Evolutionary conservation across 2,113 vertebrate species (phyloP).

Genomic region (Caranx melampygus): DNA sequence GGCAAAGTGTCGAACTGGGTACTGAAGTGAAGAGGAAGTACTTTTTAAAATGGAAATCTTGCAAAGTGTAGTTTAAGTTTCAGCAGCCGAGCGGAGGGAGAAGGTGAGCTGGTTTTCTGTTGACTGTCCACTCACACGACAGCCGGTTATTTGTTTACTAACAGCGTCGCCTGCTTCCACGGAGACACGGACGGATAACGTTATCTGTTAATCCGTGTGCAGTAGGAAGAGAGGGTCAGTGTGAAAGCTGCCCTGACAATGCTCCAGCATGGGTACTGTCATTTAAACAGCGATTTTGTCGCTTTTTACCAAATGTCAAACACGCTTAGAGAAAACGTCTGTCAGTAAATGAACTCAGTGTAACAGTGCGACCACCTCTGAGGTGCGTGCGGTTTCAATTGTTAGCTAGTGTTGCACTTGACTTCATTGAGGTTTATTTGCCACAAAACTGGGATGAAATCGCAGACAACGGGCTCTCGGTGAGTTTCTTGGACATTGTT

Average conservation of each 20-base stretch:
- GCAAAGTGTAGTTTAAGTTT: slow-evolving; percentile 3
- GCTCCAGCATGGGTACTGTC: not conserved
- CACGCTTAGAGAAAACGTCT: fast-evolving
- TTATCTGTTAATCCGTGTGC: slow-evolving; percentile 60
- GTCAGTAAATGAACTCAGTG: not conserved
- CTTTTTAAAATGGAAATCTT: slow-evolving; percentile 62
- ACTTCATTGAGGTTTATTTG: slow-evolving; percentile 41
- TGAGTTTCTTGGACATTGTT: not conserved
- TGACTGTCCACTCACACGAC: not conserved
- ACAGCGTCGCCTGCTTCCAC: not conserved
- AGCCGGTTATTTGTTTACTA: not conserved
- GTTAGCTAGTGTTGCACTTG: slow-evolving; percentile 73
- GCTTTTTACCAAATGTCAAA: not conserved
- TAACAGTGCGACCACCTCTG: not conserved
- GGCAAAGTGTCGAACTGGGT: slow-evolving; percentile 71
- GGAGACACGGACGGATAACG: slow-evolving; percentile 19
- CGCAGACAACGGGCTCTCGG: too few species aligned
- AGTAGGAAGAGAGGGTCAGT: not conserved
- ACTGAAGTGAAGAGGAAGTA: slow-evolving; percentile 72
- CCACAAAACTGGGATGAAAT: not conserved
- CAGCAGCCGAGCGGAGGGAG: not conserved
- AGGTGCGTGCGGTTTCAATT: slow-evolving; percentile 10
- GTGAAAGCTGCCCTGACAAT: not conserved
- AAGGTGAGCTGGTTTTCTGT: slow-evolving; percentile 48
- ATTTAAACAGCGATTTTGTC: not conserved